Percentiles rank a stretch among this genome's conserved stretches.
Conservation (phyloP, 2,113 vertebrate genomes). For the Cephalopterus ornatus region DNA sequence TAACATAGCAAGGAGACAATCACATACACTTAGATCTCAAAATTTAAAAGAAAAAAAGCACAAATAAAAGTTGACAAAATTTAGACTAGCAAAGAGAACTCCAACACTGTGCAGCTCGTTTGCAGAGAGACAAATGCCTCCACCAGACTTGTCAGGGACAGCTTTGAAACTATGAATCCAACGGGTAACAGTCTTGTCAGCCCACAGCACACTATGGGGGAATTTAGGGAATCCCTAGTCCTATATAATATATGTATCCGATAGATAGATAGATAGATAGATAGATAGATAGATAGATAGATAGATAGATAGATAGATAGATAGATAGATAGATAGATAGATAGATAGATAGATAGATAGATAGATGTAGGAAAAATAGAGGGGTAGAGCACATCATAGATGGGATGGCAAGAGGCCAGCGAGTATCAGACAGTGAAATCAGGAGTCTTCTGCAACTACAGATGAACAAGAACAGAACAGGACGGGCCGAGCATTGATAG, state of each 20-base stretch:
- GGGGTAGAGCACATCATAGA: fast-evolving
- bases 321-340: background rate
- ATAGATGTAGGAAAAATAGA: fast-evolving
- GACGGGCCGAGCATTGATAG: fast-evolving
- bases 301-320: background rate
- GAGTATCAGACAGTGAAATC: fast-evolving
- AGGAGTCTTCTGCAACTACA: too few species aligned
- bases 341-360: too few species aligned
- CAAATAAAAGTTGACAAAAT: background rate
- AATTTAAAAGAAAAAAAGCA: background rate
- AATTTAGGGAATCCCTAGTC: background rate
- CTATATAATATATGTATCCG: background rate
- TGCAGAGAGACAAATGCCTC: background rate
- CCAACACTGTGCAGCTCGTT: background rate
- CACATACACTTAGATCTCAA: background rate
- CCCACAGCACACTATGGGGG: fast-evolving
- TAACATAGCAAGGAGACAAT: background rate
- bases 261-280: too few species aligned
- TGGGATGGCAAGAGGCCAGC: fast-evolving
- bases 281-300: background rate
- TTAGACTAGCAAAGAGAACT: background rate
- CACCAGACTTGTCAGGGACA: fast-evolving
- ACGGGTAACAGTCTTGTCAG: background rate
- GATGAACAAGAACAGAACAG: too few species aligned
- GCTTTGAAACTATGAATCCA: background rate